A percentile compares a stretch with the other conserved stretches of the same genome.
phyloP scores from a whole-genome alignment of 2,113 vertebrate species.

The Zosterops borbonicus region DNA sequence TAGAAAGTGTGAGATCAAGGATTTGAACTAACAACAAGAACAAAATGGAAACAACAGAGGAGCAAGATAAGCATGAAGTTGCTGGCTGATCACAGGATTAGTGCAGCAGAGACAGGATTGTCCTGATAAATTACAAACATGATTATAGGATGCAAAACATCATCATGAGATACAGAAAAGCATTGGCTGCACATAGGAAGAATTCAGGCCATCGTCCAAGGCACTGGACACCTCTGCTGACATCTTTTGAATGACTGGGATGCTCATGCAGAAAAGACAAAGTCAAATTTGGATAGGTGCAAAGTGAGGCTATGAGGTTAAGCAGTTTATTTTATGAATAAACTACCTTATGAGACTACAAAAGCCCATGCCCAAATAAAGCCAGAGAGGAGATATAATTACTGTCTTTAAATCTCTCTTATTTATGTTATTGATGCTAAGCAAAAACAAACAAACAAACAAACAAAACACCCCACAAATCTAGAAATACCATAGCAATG shows the following conservation, averaged over 20 bases:
- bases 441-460: too few relatives aligned
- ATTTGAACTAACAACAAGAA: background rate
- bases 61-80: background rate
- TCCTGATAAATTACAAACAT: background rate
- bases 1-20: background rate
- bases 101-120: fast-evolving
- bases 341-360: background rate
- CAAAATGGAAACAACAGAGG: background rate
- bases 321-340: background rate
- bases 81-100: background rate
- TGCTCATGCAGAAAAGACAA: background rate
- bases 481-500: background rate
- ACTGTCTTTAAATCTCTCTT: background rate
- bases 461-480: background rate
- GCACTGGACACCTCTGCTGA: background rate
- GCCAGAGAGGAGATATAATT: background rate
- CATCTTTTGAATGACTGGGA: background rate
- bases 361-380: background rate
- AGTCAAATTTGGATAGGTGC: background rate
- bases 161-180: background rate
- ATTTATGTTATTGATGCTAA: background rate
- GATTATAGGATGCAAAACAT: background rate
- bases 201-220: background rate
- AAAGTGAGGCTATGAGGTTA: background rate
- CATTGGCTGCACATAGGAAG: background rate